phyloP scores from a whole-genome alignment of 2,888 invertebrate genomes.

The Conistra vaccinii region DNA sequence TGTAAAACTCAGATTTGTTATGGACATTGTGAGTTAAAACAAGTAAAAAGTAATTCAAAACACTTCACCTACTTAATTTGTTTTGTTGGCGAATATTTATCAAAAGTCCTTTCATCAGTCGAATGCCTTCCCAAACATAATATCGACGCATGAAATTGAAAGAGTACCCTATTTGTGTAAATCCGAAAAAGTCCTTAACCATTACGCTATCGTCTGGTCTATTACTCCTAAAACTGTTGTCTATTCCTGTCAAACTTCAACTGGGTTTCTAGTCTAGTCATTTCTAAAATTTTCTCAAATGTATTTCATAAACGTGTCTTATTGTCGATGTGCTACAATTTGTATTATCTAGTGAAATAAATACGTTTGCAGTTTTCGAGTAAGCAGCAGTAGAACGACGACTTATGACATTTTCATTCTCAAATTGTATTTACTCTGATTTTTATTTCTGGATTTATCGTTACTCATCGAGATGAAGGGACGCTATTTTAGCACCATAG shows the following conservation, averaged over 20 bases:
- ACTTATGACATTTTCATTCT: neutral
- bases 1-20: neutral
- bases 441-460: constrained; percentile 10
- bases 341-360: constrained; percentile 55
- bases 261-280: constrained; percentile 37
- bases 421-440: neutral
- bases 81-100: neutral
- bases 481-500: constrained; percentile 54
- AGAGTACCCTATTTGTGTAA: constrained; percentile 50
- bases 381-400: constrained; percentile 19
- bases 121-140: constrained; percentile 38
- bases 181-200: constrained; percentile 46
- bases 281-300: constrained; percentile 36
- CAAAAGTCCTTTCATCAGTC: constrained; percentile 22
- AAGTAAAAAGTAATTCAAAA: neutral
- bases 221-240: constrained; percentile 50
- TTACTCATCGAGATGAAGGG: constrained; percentile 16
- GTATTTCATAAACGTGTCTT: constrained; percentile 51
- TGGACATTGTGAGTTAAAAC: neutral
- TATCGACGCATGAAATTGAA: constrained; percentile 24
- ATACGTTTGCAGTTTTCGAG: constrained; percentile 43
- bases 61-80: neutral
- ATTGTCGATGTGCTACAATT: constrained; percentile 61
- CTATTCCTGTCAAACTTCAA: constrained; percentile 55
- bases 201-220: constrained; percentile 51